These are phyloP conservation scores for Nymphalis io DNA, from an alignment of 1,140 invertebrate species.

Conservation along the genomic window DNA sequence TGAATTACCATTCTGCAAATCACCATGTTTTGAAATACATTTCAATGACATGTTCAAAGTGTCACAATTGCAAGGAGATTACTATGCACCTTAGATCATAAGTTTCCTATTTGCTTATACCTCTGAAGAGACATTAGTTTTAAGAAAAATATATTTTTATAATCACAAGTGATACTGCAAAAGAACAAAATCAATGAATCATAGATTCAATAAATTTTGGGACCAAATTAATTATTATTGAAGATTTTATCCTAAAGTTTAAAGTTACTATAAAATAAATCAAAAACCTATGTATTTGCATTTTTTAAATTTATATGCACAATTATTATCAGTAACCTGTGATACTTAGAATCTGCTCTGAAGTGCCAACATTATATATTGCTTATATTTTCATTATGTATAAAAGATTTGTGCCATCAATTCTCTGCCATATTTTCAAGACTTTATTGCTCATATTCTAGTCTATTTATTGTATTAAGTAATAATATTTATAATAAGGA, in stretches of 20 bases:
- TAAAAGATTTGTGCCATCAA: constrained; percentile 64
- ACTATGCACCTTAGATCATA: constrained; percentile 62
- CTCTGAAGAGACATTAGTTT: constrained; percentile 44
- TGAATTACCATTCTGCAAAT: constrained; percentile 77
- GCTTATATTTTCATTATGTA: constrained; percentile 31
- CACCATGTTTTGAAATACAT: constrained; percentile 78
- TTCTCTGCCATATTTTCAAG: constrained; percentile 69
- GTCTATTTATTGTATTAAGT: constrained; percentile 73
- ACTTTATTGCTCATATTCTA: constrained; percentile 79
- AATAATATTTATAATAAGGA: constrained; percentile 30
- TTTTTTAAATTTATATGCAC: constrained; percentile 31
- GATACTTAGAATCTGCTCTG: constrained; percentile 62
- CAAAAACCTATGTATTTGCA: constrained; percentile 28
- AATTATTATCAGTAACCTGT: constrained; percentile 56
- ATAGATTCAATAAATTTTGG: constrained; percentile 68
- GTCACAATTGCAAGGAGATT: constrained; percentile 71
- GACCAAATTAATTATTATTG: constrained; percentile 57
- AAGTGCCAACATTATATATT: constrained; percentile 58
- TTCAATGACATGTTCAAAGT: constrained; percentile 74
- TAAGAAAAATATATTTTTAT: constrained; percentile 44
- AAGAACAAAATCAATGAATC: constrained; percentile 54
- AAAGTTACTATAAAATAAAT: constrained; percentile 23
- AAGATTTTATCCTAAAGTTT: constrained; percentile 18
- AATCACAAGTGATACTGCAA: constrained; percentile 48
- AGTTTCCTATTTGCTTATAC: constrained; percentile 39